These are phyloP conservation scores for Diadegma fenestrale DNA, from an alignment of 2,888 invertebrate genomes.

Conservation along the genomic window DNA sequence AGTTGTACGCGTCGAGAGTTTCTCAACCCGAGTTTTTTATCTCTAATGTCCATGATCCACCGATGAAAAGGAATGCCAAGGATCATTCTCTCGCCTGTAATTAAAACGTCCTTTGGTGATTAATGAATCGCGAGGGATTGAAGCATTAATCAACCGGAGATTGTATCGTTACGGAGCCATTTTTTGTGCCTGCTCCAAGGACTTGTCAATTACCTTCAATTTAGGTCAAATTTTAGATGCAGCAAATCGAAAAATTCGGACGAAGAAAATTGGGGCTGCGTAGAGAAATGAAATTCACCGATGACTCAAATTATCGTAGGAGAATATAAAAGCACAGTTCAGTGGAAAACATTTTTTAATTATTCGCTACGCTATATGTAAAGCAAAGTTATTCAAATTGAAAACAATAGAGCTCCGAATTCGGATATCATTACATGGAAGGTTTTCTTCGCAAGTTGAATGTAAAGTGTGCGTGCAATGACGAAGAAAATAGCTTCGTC, in stretches of 20 bases:
- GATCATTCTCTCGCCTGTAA: slow-evolving; percentile 13
- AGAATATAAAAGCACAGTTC: neutral
- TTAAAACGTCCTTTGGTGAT: slow-evolving; percentile 38
- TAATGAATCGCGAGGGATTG: slow-evolving; percentile 23
- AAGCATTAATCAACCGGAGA: slow-evolving; percentile 22
- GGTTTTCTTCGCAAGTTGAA: neutral
- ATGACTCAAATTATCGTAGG: neutral
- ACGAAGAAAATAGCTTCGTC: slow-evolving; percentile 57
- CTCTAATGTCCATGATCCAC: neutral
- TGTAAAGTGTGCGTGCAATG: slow-evolving; percentile 23
- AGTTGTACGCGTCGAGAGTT: slow-evolving; percentile 4
- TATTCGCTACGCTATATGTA: neutral
- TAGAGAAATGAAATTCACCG: neutral
- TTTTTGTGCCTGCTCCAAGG: neutral
- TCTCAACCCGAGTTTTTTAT: neutral
- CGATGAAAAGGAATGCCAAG: slow-evolving; percentile 8
- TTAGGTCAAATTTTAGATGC: neutral
- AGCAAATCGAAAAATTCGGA: neutral
- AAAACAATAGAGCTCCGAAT: slow-evolving; percentile 10
- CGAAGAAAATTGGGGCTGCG: neutral
- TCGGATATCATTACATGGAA: neutral
- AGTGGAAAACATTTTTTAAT: neutral
- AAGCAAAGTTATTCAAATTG: slow-evolving; percentile 6
- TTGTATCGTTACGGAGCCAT: slow-evolving; percentile 28
- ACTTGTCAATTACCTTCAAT: slow-evolving; percentile 12